phyloP scores from a whole-genome alignment of 2,113 vertebrate genomes.

The Thymallus thymallus region DNA sequence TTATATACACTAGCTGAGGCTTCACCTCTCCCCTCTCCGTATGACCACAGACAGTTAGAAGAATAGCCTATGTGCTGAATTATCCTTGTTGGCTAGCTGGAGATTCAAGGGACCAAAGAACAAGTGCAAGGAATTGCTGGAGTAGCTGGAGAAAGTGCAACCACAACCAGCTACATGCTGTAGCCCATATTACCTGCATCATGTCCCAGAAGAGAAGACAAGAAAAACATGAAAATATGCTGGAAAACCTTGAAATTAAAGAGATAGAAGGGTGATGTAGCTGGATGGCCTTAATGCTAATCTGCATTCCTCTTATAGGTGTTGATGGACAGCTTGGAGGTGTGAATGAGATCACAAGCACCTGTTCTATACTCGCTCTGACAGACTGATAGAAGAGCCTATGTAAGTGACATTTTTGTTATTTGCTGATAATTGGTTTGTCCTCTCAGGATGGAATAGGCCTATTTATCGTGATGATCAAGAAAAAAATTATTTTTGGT shows the following conservation, averaged over 20 bases:
- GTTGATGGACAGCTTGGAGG: conserved; percentile 38
- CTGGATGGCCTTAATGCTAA: background rate
- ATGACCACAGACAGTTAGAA: too few relatives aligned
- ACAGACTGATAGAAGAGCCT: background rate
- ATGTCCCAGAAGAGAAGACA: conserved; percentile 16
- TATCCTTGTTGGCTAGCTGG: background rate
- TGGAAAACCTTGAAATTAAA: background rate
- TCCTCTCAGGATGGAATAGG: background rate
- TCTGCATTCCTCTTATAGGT: conserved; percentile 35
- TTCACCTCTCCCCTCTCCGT: too few relatives aligned
- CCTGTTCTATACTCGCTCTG: conserved; percentile 17
- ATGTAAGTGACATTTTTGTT: background rate
- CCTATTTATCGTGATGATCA: too few relatives aligned
- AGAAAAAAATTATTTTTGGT: too few relatives aligned
- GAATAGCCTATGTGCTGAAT: background rate
- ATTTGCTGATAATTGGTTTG: too few relatives aligned
- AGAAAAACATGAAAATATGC: conserved; percentile 6
- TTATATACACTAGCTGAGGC: too few relatives aligned
- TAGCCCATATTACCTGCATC: conserved; percentile 41
- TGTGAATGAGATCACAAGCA: conserved; percentile 46
- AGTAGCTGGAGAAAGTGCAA: background rate
- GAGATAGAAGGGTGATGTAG: conserved; percentile 18
- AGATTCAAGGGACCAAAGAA: background rate
- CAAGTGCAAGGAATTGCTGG: background rate
- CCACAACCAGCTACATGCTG: conserved; percentile 30